phyloP scores from a whole-genome alignment of 2,797 vertebrate genomes.

The Thripadectes ignobilis region DNA sequence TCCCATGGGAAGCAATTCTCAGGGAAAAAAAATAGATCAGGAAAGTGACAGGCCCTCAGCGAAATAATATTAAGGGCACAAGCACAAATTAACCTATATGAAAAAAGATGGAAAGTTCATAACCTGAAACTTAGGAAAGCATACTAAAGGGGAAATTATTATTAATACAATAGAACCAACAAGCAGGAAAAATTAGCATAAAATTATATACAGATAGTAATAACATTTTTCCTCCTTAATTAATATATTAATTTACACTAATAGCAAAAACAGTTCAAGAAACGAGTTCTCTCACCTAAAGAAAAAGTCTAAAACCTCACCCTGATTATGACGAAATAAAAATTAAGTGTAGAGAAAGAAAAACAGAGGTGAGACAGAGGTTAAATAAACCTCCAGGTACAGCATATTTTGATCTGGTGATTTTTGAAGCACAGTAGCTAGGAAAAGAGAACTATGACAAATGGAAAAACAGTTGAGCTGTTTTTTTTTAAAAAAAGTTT shows the following conservation, averaged over 20 bases:
- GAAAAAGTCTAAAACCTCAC: neutral
- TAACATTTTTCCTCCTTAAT: neutral
- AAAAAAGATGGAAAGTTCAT: neutral
- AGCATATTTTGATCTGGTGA: neutral
- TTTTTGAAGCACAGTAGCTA: neutral
- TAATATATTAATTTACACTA: neutral
- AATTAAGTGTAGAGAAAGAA: neutral
- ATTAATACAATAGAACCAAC: neutral
- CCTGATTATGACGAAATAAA: neutral
- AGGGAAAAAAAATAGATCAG: neutral
- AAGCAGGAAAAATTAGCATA: neutral
- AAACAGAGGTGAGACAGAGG: neutral
- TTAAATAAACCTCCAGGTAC: neutral
- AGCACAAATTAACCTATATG: neutral
- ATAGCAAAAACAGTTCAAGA: neutral
- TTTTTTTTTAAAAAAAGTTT: neutral
- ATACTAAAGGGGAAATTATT: neutral
- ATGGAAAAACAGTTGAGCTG: neutral
- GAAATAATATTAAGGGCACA: conserved; percentile 1
- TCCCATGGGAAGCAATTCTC: neutral
- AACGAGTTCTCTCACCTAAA: neutral
- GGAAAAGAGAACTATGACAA: neutral
- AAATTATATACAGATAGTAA: neutral
- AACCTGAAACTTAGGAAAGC: neutral
- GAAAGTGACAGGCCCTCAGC: neutral